Evolutionary conservation across 2,113 vertebrate species (phyloP).

Genomic region (Stomatorhinus ivindoensis): DNA sequence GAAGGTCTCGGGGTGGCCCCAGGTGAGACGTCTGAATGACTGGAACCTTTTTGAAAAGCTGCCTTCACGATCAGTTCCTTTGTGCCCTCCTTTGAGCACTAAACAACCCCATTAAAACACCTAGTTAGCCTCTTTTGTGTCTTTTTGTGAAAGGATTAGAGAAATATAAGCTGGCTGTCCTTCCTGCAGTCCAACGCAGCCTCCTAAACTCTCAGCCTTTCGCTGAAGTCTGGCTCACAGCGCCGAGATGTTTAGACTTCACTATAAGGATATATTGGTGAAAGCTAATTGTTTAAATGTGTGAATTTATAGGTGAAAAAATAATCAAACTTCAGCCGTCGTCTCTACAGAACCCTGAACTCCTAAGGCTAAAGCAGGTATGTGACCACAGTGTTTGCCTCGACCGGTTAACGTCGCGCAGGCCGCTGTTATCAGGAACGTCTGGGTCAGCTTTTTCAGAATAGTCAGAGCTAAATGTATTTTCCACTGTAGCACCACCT

Average conservation of each 20-base stretch:
- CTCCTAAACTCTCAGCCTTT: background rate
- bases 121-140: background rate
- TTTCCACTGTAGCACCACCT: background rate
- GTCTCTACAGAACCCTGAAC: conserved; percentile 59
- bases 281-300: background rate
- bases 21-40: conserved; percentile 33
- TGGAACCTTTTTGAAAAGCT: background rate
- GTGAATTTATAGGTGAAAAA: conserved; percentile 57
- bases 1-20: conserved; percentile 30
- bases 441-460: background rate
- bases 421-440: background rate
- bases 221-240: background rate
- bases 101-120: background rate
- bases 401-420: background rate
- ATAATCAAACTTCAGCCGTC: conserved; percentile 63
- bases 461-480: background rate
- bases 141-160: background rate
- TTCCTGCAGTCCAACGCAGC: background rate
- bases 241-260: background rate
- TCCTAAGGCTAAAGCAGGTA: conserved; percentile 75
- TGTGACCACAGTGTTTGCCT: background rate
- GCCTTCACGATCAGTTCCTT: background rate
- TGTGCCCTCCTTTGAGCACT: background rate
- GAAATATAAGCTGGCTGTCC: background rate
- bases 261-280: background rate